Base-by-base conservation (phyloP, 2,113 vertebrate species). In the Apodemus speciosus region DNA sequence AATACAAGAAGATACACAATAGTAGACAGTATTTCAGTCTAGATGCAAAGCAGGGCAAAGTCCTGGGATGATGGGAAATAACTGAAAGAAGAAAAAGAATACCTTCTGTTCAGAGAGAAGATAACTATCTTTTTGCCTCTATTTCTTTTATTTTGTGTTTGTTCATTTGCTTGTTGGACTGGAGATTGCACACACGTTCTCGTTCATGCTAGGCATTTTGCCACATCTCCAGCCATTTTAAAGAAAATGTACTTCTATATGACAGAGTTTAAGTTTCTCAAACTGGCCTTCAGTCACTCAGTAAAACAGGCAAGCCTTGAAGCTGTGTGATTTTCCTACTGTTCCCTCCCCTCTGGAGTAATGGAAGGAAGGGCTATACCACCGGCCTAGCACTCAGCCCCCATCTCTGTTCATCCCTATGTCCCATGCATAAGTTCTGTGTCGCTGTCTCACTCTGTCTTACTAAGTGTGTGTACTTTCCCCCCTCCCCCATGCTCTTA, bases 401-500 rank as follows among this genome's bases (percentile, higher is more conserved):
- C 64, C 30, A 16, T n/a, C 30, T 23, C 43, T 49, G 14, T 49
- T 27, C 58, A 43, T 11, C 56, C 16, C 9, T 84, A 6, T 32
- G 16, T 13, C 27, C 38, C 60, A 25, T 60, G 25, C 25, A 46
- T 64, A 3, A 64, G 25, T 32, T 84, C 25, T 30, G 3, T 40
- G 72, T 43, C 60, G 46, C 43, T 69, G 32, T 38, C 20, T 56
- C 30, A 64, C 25, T 72, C n/a, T 66, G 13, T 38, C 49, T 35
- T 64, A 73, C 9, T 66, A 0, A 3, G 6, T 60, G 13, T 81
- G 53, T 60, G 30, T 15, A 4, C 32, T 75, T 66, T 9, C 43
- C 3, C n/a, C 8, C 3, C 30, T 60, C 16, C 3, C 9, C 2
- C 2, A 3, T 11, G 0, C 16, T 3, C 9, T n/a, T 11, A 7